Evolutionary conservation across 2,888 invertebrate genomes (phyloP).

Genomic region (Ommatoiulus sabulosus): DNA sequence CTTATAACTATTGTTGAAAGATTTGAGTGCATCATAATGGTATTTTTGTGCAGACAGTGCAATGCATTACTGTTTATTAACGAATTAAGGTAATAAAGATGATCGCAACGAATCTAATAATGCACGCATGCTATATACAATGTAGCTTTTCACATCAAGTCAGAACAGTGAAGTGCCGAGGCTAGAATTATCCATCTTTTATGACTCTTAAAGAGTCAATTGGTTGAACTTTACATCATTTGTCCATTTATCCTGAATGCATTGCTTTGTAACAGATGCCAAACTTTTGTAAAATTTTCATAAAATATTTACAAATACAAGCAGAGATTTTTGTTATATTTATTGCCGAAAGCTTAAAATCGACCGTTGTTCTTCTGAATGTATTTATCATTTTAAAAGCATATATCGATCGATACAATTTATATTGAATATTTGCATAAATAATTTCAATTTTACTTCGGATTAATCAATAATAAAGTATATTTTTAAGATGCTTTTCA

Average conservation of each 20-base stretch:
- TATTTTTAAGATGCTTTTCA: too few species aligned
- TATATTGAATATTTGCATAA: too few species aligned
- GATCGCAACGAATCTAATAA: background rate
- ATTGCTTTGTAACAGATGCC: background rate
- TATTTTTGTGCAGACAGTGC: background rate
- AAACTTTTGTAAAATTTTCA: background rate
- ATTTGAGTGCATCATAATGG: conserved; percentile 12
- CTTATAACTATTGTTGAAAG: background rate
- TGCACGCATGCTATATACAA: background rate
- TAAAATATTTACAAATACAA: background rate
- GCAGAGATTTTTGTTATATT: too few species aligned
- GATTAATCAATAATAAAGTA: too few species aligned
- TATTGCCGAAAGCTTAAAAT: too few species aligned
- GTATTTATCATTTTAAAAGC: too few species aligned
- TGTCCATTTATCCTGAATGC: background rate
- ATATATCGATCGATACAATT: too few species aligned
- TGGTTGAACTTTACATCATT: background rate
- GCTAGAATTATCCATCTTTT: background rate
- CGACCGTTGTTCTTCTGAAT: too few species aligned
- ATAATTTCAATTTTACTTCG: too few species aligned
- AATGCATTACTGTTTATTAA: background rate
- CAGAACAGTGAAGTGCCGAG: background rate
- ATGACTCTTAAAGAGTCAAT: background rate
- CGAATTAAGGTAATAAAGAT: background rate
- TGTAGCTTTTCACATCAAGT: background rate